Percentiles rank a stretch among this genome's conserved stretches.
Conservation (phyloP, 2,888 invertebrate species). For the Ectemnius continuus region DNA sequence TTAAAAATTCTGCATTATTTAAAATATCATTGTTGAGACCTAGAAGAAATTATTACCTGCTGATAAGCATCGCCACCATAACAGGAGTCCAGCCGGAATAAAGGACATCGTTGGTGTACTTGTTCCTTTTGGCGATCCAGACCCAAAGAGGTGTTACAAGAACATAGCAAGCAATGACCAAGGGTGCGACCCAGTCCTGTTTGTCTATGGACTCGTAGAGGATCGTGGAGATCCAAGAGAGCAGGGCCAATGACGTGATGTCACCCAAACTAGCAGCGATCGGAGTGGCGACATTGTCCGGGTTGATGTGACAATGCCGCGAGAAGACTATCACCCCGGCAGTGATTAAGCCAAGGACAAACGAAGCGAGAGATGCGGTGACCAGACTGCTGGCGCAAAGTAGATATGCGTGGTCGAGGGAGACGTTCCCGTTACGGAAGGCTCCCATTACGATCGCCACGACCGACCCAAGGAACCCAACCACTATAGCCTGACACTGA, state of each 20-base stretch:
- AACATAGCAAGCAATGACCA: constrained; percentile 82
- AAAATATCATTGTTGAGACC: background rate
- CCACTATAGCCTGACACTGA: constrained; percentile 85
- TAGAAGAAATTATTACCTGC: constrained; percentile 79
- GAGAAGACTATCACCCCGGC: constrained; percentile 86
- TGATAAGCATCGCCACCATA: constrained; percentile 89
- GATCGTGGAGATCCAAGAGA: constrained; percentile 81
- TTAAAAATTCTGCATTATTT: too few species aligned
- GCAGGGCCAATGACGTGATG: constrained; percentile 84
- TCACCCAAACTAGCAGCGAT: constrained; percentile 90
- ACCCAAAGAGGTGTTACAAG: constrained; percentile 86
- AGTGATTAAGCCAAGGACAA: constrained; percentile 85
- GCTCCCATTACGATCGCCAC: constrained; percentile 85
- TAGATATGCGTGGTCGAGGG: constrained; percentile 84
- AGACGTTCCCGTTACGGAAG: constrained; percentile 82
- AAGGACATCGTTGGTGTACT: constrained; percentile 85
- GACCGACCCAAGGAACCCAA: constrained; percentile 85
- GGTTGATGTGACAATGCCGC: constrained; percentile 85
- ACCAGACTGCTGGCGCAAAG: constrained; percentile 87
- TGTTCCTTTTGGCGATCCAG: constrained; percentile 85
- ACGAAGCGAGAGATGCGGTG: constrained; percentile 87
- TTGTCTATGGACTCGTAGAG: constrained; percentile 81
- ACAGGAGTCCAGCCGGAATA: constrained; percentile 89
- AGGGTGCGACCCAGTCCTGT: constrained; percentile 83
- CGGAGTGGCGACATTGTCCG: constrained; percentile 90